Percentiles rank a stretch among this genome's conserved stretches.
phyloP scores from a whole-genome alignment of 2,113 vertebrate genomes.

The Peromyscus polionotus region DNA sequence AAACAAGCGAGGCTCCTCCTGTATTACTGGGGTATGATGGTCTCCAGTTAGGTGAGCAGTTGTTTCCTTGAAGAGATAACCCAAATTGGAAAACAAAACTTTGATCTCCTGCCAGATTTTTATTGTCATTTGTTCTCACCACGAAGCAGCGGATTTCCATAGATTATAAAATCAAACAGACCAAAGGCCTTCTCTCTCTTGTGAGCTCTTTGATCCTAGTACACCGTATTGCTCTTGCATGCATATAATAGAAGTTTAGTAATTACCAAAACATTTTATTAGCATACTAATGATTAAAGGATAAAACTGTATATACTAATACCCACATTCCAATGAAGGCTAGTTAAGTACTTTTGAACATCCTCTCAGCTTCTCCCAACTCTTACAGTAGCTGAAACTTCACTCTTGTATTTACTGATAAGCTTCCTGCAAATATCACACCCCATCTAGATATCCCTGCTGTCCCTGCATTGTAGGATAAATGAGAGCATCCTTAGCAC shows the following conservation, averaged over 20 bases:
- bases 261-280: neutral
- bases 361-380: neutral
- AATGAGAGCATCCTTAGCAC: neutral
- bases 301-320: neutral
- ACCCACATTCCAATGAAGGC: neutral
- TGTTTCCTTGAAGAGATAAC: neutral
- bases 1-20: neutral
- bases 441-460: neutral
- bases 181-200: neutral
- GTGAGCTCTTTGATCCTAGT: neutral
- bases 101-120: neutral
- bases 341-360: fast-evolving
- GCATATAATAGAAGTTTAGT: neutral
- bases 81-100: neutral
- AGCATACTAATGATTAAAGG: neutral
- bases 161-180: neutral
- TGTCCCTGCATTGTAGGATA: too few species aligned
- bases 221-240: neutral
- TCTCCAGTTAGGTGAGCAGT: neutral
- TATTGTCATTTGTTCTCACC: neutral
- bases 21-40: fast-evolving
- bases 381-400: neutral
- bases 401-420: neutral
- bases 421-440: neutral
- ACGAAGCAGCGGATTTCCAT: neutral